Base-by-base conservation (phyloP, 2,888 invertebrate genomes). In the Zelleria hepariella region DNA sequence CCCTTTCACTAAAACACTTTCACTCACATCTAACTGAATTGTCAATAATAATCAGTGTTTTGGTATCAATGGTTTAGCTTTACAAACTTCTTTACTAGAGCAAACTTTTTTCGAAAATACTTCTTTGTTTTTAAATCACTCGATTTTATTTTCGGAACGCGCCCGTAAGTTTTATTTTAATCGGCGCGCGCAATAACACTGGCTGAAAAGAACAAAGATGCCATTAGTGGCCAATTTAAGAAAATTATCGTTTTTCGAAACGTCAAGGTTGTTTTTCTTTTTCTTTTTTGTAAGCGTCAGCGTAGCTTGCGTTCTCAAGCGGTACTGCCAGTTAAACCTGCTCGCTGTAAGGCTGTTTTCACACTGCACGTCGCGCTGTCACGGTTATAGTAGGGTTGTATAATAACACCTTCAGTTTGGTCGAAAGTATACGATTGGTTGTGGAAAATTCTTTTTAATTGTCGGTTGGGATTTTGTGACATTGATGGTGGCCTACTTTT, bases 1-100 rank as follows among this genome's bases (percentile, higher is more conserved):
- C 66, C 82, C 86, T 86, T 86, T 86, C 86, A 86, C 86, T 86
- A 66, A 69, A 77, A 68, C 80, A 86, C 86, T 86, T 86, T 86
- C 86, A 84, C 86, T 82, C 47, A 57, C 47, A n/a, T 15, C 42
- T 24, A 56, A 56, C 24, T 20, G 32, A 32, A 55, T 32, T 55
- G 20, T 21, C 2, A 55, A 26, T 15, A 55, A 53, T 32, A 55
- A 55, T 21, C 10, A 53, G 4, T 32, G 10, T 24, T 5, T 2
- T 25, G 15, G n/a, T 53, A n/a, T 25, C 10, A 53, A 32, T 32
- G 15, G 25, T n/a, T 25, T 49, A 8, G n/a, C n/a, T 4, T 15
- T 53, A 8, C 25, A 15, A 53, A 53, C 20, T 23, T 23, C 10
- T 7, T 53, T 15, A 53, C 7, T 21, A 18, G 55, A 27, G 24